phyloP scores from a whole-genome alignment of 2,113 vertebrate species.

The Sciurus niger region DNA sequence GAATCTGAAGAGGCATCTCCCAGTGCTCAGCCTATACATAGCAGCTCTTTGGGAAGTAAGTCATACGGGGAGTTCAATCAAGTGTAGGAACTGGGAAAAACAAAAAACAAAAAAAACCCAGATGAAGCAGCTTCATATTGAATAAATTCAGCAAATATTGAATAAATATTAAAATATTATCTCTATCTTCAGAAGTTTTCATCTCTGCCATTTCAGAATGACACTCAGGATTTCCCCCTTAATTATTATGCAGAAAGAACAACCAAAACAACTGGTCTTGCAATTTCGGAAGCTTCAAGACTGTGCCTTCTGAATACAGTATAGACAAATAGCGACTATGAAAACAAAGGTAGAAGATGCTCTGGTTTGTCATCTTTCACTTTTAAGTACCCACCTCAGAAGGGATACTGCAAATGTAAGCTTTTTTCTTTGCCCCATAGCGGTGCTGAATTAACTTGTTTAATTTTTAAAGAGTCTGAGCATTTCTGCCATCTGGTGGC shows the following conservation, averaged over 20 bases:
- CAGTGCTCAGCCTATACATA: neutral
- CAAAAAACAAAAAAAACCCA: neutral
- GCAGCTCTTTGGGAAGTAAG: neutral
- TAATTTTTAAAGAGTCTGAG: neutral
- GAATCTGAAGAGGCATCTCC: neutral
- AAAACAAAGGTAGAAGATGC: neutral
- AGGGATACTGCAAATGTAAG: neutral
- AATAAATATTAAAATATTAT: neutral
- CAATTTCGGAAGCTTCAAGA: constrained; percentile 33
- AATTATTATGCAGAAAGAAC: neutral
- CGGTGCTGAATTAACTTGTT: neutral
- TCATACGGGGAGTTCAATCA: neutral
- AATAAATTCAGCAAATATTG: neutral
- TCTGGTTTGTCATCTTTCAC: neutral
- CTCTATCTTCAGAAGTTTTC: neutral
- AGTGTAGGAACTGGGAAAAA: neutral
- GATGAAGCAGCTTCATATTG: neutral
- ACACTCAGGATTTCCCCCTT: neutral
- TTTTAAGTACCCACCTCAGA: neutral
- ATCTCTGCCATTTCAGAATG: neutral
- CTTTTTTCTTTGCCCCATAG: neutral
- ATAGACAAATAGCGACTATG: neutral
- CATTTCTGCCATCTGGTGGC: constrained; percentile 74
- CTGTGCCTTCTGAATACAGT: neutral
- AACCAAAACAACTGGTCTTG: neutral